These are phyloP conservation scores for Plecturocebus donacophilus DNA, from an alignment of 2,113 vertebrate genomes.

Conservation along the genomic window DNA sequence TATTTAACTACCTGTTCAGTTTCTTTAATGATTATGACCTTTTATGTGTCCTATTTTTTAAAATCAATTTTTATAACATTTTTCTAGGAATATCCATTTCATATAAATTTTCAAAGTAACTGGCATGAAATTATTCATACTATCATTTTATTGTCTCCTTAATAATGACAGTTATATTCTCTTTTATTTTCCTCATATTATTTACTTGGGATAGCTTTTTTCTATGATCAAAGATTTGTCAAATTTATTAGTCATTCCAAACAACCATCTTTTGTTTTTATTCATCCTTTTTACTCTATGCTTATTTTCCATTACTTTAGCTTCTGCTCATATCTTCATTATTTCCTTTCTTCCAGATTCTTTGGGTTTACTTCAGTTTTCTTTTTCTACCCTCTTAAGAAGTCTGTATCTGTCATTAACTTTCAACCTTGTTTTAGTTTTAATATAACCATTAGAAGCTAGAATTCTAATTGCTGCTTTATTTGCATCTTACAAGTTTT, in stretches of 20 bases:
- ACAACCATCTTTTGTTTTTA: background rate
- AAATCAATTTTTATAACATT: background rate
- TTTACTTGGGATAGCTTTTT: background rate
- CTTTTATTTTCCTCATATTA: background rate
- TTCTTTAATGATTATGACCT: background rate
- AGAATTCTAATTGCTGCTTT: background rate
- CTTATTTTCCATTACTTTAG: background rate
- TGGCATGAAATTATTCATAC: background rate
- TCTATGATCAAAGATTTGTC: background rate
- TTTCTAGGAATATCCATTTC: background rate
- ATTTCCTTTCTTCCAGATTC: background rate
- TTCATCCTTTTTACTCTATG: background rate
- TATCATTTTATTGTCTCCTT: background rate
- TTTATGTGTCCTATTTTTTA: background rate
- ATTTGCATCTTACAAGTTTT: background rate
- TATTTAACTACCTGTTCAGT: background rate
- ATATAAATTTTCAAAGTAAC: constrained; percentile 5
- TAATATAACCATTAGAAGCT: background rate
- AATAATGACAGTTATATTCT: background rate
- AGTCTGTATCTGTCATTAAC: background rate
- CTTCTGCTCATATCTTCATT: background rate
- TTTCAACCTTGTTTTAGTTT: background rate
- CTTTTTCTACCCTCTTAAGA: background rate
- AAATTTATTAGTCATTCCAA: constrained; percentile 26
- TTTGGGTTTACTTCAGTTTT: background rate